Evolutionary conservation across 2,888 invertebrate genomes (phyloP).

Genomic region (Troides aeacus): DNA sequence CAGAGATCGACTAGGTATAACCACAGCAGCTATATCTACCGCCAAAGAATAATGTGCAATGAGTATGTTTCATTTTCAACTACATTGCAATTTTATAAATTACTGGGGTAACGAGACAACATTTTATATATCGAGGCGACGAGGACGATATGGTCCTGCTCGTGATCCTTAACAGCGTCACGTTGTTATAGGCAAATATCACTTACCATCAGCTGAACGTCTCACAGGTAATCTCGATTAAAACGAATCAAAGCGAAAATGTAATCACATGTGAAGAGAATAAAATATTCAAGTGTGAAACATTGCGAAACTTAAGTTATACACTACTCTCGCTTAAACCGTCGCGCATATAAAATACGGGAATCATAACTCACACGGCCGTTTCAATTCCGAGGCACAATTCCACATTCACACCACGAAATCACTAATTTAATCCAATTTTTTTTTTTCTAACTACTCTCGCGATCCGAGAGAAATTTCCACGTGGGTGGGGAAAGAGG

Average conservation of each 20-base stretch:
- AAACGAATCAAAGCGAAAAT: not conserved
- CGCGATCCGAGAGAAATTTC: slow-evolving; percentile 26
- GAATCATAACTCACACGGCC: slow-evolving; percentile 26
- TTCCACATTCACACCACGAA: slow-evolving; percentile 16
- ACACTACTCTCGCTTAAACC: not conserved
- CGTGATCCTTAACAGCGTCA: no score
- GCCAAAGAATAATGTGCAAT: no score
- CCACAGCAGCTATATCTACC: no score
- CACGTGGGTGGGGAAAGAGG: not conserved
- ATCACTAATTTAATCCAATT: slow-evolving; percentile 8
- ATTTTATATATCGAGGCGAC: no score
- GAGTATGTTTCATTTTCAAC: no score
- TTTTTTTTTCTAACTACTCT: slow-evolving; percentile 22
- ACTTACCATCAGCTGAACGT: no score
- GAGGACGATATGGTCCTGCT: no score
- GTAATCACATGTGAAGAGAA: not conserved
- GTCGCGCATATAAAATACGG: slow-evolving; percentile 6
- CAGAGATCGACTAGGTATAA: no score
- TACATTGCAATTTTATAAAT: no score
- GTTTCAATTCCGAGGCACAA: slow-evolving; percentile 11
- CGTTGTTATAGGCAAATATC: no score
- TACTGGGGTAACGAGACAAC: no score
- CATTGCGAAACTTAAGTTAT: slow-evolving; percentile 5
- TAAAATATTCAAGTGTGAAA: slow-evolving; percentile 5
- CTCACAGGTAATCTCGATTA: no score